Evolutionary conservation across 2,113 vertebrate species (phyloP).

Genomic region (Thamnophis sirtalis): DNA sequence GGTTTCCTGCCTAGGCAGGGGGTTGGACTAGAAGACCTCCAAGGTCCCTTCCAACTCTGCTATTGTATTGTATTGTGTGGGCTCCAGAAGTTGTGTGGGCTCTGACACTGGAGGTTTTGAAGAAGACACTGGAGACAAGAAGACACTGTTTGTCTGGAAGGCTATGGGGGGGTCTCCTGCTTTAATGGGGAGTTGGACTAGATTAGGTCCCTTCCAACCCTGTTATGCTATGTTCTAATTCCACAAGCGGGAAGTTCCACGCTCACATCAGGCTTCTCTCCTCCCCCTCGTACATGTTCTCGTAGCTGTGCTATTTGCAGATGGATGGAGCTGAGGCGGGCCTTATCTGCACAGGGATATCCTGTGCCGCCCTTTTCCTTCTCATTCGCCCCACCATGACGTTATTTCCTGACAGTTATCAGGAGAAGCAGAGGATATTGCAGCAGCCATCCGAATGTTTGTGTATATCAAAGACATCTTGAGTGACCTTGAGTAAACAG

Average conservation of each 20-base stretch:
- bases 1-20: too few species aligned
- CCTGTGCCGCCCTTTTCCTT: not conserved
- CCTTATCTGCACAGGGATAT: conserved; percentile 48
- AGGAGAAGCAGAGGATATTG: not conserved
- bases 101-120: not conserved
- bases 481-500: not conserved
- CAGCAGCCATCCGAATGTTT: not conserved
- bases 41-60: too few species aligned
- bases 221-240: not conserved
- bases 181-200: not conserved
- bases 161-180: not conserved
- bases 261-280: not conserved
- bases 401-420: conserved; percentile 52
- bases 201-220: not conserved
- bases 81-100: not conserved
- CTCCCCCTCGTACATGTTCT: not conserved
- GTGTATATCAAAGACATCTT: too few species aligned
- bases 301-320: conserved; percentile 44
- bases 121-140: not conserved
- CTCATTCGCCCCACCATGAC: not conserved
- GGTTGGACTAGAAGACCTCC: too few species aligned
- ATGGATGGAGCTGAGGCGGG: conserved; percentile 42
- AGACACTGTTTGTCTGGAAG: not conserved
- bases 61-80: too few species aligned
- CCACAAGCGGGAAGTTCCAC: not conserved